Conservation (phyloP, 2,888 invertebrate species). For the Colletes collaris region DNA sequence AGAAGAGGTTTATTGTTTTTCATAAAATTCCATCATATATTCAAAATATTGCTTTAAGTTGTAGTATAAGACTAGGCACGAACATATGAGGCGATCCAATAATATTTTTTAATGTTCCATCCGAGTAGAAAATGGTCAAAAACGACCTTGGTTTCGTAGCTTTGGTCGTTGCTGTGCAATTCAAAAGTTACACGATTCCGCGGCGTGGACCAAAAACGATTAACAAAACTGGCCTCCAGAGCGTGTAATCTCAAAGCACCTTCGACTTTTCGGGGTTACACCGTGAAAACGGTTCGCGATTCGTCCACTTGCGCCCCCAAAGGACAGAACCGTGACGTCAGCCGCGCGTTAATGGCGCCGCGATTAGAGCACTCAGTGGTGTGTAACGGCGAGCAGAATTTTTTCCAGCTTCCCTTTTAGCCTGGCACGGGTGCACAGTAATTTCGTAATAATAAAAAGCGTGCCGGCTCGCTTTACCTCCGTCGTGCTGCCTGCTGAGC, state of each 20-base stretch:
- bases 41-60: no score
- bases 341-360: constrained; percentile 58
- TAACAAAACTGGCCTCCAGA: no score
- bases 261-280: not conserved
- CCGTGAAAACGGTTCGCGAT: not conserved
- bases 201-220: no score
- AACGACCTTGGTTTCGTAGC: no score
- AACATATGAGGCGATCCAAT: no score
- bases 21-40: no score
- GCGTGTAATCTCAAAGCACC: not conserved
- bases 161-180: no score
- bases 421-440: constrained; percentile 68
- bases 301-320: not conserved
- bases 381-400: constrained; percentile 60
- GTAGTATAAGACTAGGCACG: no score
- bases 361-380: constrained; percentile 69
- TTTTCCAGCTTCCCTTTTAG: constrained; percentile 63
- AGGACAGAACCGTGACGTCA: constrained; percentile 32
- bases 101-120: no score
- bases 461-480: constrained; percentile 72
- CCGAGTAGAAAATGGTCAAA: no score
- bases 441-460: constrained; percentile 76
- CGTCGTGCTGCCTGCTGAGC: constrained; percentile 74
- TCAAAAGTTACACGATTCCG: no score
- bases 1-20: no score